phyloP scores from a whole-genome alignment of 2,113 vertebrate species.

The Pseudorhombus dupliciocellatus region DNA sequence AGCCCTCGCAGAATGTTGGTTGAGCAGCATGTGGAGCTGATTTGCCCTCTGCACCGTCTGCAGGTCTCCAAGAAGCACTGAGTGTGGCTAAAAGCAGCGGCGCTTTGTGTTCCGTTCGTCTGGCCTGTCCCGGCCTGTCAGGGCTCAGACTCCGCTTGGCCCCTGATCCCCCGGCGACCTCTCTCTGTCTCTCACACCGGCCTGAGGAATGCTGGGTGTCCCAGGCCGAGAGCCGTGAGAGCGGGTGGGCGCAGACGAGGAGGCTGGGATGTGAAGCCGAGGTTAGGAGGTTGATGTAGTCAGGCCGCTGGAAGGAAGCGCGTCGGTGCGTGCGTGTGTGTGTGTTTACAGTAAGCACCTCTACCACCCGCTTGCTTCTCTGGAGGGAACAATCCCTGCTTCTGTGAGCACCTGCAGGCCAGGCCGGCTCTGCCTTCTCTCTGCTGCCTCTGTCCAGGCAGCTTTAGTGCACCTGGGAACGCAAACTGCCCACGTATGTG shows the following conservation, averaged over 20 bases:
- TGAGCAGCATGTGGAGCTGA: constrained; percentile 24
- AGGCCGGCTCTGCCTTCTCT: constrained; percentile 31
- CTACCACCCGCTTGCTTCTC: constrained; percentile 21
- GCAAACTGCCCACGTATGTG: constrained; percentile 59
- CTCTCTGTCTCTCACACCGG: constrained; percentile 74
- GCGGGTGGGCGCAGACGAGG: constrained; percentile 38
- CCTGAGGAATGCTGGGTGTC: constrained; percentile 70
- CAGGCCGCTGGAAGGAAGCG: constrained; percentile 13
- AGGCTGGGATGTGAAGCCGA: constrained; percentile 63
- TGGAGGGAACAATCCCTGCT: constrained; percentile 60
- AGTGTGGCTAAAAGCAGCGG: constrained; percentile 4
- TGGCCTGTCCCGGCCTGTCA: constrained; percentile 11
- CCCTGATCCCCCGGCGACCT: constrained; percentile 70
- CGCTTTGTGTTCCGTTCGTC: constrained; percentile 14
- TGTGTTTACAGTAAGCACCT: constrained; percentile 34
- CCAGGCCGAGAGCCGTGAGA: constrained; percentile 18
- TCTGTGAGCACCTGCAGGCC: constrained; percentile 71
- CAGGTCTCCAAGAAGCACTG: constrained; percentile 4
- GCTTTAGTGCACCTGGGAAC: constrained; percentile 62
- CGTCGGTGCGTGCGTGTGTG: constrained; percentile 34
- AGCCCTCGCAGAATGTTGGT: constrained; percentile 10
- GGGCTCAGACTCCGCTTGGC: constrained; percentile 53
- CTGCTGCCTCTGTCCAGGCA: constrained; percentile 41
- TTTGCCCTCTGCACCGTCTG: constrained; percentile 29
- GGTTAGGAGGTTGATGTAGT: constrained; percentile 59